Evolutionary conservation across 2,113 vertebrate species (phyloP).

Genomic region (Neomonachus schauinslandi): DNA sequence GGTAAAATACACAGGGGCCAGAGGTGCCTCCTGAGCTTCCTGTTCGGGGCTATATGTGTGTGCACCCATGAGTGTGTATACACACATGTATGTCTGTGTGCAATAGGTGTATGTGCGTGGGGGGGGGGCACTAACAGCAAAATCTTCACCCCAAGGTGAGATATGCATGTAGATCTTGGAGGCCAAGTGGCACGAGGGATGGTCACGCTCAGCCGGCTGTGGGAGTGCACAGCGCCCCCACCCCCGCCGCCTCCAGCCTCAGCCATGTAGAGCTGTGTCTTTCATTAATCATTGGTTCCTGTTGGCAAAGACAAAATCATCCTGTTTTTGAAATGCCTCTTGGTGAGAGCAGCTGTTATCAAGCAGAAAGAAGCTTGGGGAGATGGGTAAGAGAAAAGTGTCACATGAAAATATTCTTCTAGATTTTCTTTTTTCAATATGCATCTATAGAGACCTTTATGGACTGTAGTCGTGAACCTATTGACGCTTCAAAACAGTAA

Average conservation of each 20-base stretch:
- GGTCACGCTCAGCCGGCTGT: neutral
- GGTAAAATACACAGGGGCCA: neutral
- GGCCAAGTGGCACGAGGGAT: neutral
- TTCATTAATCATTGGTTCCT: neutral
- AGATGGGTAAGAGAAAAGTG: neutral
- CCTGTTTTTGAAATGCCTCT: neutral
- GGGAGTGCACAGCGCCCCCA: neutral
- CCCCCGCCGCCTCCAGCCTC: neutral
- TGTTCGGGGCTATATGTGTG: neutral
- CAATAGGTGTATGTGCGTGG: no score
- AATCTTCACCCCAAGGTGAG: neutral
- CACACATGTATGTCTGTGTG: neutral
- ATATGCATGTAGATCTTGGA: neutral
- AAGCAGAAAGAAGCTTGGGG: conserved; percentile 11
- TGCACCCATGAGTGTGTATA: neutral
- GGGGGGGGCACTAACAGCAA: neutral
- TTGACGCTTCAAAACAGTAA: neutral
- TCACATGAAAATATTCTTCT: neutral
- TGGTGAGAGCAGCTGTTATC: neutral
- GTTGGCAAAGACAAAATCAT: neutral
- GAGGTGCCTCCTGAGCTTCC: neutral
- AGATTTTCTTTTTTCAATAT: conserved; percentile 32
- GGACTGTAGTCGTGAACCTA: neutral
- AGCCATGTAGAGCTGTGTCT: neutral
- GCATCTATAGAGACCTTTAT: neutral